These are phyloP conservation scores for Brenthis ino DNA, from an alignment of 2,888 invertebrate species.

Conservation along the genomic window DNA sequence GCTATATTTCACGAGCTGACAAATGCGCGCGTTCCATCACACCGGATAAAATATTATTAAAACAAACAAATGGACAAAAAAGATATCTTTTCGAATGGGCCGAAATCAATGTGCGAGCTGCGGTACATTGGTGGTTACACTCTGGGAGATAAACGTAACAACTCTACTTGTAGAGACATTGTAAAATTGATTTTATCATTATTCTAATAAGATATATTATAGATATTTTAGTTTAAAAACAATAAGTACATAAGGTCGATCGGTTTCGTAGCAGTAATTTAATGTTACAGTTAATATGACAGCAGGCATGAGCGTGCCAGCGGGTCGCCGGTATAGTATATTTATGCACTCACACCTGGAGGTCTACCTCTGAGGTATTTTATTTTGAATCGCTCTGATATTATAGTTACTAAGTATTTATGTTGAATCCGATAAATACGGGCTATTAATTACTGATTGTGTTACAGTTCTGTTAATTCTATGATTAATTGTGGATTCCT, in stretches of 20 bases:
- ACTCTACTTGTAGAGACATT: constrained; percentile 18
- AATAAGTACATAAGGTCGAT: constrained; percentile 70
- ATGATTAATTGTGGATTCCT: constrained; percentile 60
- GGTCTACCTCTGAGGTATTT: constrained; percentile 70
- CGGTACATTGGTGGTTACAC: constrained; percentile 62
- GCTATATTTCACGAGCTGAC: constrained; percentile 78
- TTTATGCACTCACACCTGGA: constrained; percentile 82
- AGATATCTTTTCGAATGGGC: constrained; percentile 77
- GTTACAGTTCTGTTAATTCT: constrained; percentile 76
- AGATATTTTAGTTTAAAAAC: constrained; percentile 46
- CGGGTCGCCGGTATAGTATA: constrained; percentile 78
- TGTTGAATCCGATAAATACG: constrained; percentile 72
- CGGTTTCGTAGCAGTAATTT: constrained; percentile 77
- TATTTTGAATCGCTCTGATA: constrained; percentile 72
- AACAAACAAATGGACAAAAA: constrained; percentile 82
- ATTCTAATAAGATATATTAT: constrained; percentile 44
- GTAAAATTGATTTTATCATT: constrained; percentile 37
- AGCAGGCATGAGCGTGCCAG: constrained; percentile 79
- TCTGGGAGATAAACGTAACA: constrained; percentile 47
- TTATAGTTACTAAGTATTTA: constrained; percentile 71
- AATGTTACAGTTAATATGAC: constrained; percentile 83
- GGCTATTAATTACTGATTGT: constrained; percentile 78
- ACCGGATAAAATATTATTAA: constrained; percentile 81
- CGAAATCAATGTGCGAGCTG: constrained; percentile 81
- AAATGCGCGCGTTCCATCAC: constrained; percentile 80